Evolutionary conservation across 2,113 vertebrate species (phyloP).

Genomic region (Psilopsiagon aurifrons): DNA sequence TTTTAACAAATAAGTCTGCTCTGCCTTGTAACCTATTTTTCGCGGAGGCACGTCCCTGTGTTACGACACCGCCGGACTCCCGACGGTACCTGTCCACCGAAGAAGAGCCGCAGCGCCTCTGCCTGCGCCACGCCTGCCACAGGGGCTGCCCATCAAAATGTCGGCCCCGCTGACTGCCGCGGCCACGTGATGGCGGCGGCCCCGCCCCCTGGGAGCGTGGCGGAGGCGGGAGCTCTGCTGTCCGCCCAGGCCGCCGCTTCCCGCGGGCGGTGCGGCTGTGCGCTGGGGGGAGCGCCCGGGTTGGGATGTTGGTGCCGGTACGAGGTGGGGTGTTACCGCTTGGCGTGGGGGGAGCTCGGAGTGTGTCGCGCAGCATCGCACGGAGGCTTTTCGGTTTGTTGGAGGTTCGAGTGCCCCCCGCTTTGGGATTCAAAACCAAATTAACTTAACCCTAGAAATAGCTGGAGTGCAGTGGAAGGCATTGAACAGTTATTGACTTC

Average conservation of each 20-base stretch:
- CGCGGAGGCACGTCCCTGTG: too few relatives aligned
- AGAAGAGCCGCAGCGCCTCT: fast-evolving
- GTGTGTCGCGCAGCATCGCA: neutral
- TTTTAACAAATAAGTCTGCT: neutral
- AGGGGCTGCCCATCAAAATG: neutral
- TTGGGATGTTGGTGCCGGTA: neutral
- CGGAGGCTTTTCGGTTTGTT: neutral
- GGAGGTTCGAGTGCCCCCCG: neutral
- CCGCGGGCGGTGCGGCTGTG: neutral
- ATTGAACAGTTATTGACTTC: fast-evolving
- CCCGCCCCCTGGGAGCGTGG: neutral
- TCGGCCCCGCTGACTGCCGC: neutral
- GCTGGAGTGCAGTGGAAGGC: neutral
- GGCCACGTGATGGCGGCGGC: neutral
- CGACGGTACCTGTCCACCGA: fast-evolving
- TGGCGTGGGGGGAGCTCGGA: neutral
- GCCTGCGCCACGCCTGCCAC: neutral
- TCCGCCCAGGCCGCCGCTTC: neutral
- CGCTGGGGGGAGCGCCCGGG: neutral
- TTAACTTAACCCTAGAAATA: neutral
- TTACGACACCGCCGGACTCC: fast-evolving
- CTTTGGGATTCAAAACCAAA: neutral
- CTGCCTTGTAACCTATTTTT: fast-evolving
- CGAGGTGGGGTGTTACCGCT: neutral
- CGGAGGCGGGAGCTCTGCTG: neutral